Base-by-base conservation (phyloP, 2,113 vertebrate species). In the Tetrao urogallus region DNA sequence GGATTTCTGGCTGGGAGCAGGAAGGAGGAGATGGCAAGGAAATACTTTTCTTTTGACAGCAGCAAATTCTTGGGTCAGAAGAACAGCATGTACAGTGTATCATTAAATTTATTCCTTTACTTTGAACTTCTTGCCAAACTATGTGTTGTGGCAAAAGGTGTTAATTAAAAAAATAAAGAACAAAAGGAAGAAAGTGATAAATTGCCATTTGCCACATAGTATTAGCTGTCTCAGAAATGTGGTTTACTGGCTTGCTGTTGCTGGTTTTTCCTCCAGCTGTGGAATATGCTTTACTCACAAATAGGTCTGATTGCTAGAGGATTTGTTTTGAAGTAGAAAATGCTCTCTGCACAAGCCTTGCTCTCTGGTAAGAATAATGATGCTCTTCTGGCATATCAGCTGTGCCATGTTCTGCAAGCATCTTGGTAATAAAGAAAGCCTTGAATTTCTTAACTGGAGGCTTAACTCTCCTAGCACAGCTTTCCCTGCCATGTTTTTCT, bases 111-210 rank as follows among this genome's bases (percentile, higher is more conserved):
- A 47, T 22, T 88, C 17, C 45, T 20, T 89, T 70, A 25, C 94
- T 94, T 93, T 94, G 93, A 95, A 86, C 76, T 86, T 83, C 73
- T 58, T 90, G 90, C 90, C 90, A 91, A 94, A 64, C 69, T 74
- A 45, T 54, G 12, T 83, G 72, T 94, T 88, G 76, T 92, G 82
- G 86, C 2, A 7, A 77, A 86, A 93, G 73, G 69, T 57, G 73
- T 80, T 95, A 83, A 86, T 93, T 86, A 89, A 85, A 89, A 69
- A 79, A 48, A 85, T 25, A 32, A 71, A 74, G 72, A 91, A 86
- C 72, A 75, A 78, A 90, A 56, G 67, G 50, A 43, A 71, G 40
- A n/a, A 71, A 92, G 36, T 52, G 65, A 83, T 65, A 90, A 90
- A 81, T 96, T 96, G 76, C 65, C 11, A 8, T 86, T 95, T 48